These are phyloP conservation scores for Agelas oroides DNA, from an alignment of 37 sponge, comb jelly and placozoan genomes.

Conservation along the genomic window DNA sequence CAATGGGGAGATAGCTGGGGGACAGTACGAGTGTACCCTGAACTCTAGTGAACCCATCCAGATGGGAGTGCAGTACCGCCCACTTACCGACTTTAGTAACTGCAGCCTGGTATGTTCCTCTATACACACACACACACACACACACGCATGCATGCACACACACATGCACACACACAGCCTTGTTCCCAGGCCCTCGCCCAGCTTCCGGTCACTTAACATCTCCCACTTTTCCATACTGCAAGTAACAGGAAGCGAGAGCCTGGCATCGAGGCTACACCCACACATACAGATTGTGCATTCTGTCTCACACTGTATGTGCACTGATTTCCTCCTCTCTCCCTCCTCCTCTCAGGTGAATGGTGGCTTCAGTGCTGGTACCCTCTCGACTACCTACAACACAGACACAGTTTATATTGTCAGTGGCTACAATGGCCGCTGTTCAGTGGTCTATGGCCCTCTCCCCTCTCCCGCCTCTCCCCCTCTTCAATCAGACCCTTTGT, in stretches of 20 bases:
- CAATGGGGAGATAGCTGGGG: constrained; percentile 61
- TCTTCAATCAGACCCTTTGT: constrained; percentile 54
- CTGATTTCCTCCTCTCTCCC: no score
- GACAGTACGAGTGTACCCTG: constrained; percentile 61
- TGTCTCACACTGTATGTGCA: no score
- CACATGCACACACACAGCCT: no score
- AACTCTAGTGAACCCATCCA: constrained; percentile 20
- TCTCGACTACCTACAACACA: constrained; percentile 63
- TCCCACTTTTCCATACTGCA: no score
- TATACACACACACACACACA: no score
- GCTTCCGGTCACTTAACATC: no score
- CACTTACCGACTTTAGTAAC: constrained; percentile 56
- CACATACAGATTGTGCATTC: no score
- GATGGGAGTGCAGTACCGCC: constrained; percentile 26
- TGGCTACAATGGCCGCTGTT: constrained; percentile 75
- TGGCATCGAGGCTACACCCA: no score
- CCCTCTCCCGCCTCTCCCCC: constrained; percentile 20
- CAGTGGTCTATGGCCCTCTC: constrained; percentile 66
- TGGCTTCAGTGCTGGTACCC: constrained; percentile 62
- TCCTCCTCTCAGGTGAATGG: constrained; percentile 42
- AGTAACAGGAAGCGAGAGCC: no score
- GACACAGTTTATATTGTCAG: constrained; percentile 27
- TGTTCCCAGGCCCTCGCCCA: no score
- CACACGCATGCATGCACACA: no score
- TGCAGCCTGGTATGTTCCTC: constrained; percentile 7